Conservation (phyloP, 2,113 vertebrate species). For the Delphinapterus leucas region DNA sequence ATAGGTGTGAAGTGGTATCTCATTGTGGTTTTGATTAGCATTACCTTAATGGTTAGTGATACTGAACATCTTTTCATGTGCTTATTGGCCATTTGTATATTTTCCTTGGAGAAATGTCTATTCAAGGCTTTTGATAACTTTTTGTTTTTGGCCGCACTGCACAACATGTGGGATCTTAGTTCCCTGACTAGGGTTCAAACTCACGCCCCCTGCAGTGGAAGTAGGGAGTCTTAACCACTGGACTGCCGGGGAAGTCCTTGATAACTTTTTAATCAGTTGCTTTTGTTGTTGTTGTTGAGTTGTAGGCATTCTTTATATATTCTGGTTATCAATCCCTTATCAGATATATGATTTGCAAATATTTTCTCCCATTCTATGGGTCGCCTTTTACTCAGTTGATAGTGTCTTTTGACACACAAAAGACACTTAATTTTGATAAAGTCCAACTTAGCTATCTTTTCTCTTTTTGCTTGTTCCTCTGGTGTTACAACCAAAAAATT, state of each 20-base stretch:
- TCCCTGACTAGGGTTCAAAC: too few species aligned
- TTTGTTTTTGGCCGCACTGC: neutral
- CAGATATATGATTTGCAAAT: neutral
- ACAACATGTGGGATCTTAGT: too few species aligned
- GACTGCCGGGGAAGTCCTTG: neutral
- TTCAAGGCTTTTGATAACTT: neutral
- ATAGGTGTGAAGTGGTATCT: neutral
- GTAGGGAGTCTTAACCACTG: too few species aligned
- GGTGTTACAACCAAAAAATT: neutral
- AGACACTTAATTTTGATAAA: neutral
- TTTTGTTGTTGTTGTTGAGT: neutral
- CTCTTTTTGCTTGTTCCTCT: neutral
- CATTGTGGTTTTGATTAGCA: neutral
- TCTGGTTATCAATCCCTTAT: neutral
- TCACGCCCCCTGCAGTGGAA: too few species aligned
- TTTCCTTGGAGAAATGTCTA: neutral
- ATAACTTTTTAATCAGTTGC: neutral
- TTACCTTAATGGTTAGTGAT: neutral
- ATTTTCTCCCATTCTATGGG: neutral
- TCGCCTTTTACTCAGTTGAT: neutral
- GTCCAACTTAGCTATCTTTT: neutral
- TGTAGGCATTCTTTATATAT: neutral
- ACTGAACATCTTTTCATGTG: neutral
- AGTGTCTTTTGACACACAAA: neutral
- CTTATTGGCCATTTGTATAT: neutral